phyloP scores from a whole-genome alignment of 2,888 invertebrate genomes.

The Cordilura impudica region DNA sequence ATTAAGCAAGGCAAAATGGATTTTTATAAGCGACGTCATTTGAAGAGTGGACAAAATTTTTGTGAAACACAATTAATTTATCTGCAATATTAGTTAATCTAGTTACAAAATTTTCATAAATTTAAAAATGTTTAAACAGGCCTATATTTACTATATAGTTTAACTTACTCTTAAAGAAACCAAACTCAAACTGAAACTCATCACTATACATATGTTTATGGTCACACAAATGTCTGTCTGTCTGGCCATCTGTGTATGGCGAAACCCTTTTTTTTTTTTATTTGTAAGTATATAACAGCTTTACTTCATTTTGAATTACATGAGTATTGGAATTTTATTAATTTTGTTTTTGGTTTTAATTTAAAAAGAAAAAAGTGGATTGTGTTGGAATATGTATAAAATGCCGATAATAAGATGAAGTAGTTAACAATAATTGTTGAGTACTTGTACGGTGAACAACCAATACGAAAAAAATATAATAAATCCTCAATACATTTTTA shows the following conservation, averaged over 20 bases:
- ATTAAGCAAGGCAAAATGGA: no score
- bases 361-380: conserved; percentile 41
- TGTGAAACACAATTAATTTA: no score
- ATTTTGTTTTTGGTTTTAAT: neutral
- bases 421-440: conserved; percentile 71
- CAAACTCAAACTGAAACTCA: neutral
- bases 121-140: no score
- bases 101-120: no score
- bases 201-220: neutral
- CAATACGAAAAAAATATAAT: conserved; percentile 8
- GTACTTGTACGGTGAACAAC: conserved; percentile 62
- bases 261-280: neutral
- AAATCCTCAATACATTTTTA: neutral
- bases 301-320: neutral
- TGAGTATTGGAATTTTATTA: neutral
- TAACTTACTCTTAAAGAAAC: neutral
- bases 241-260: no score
- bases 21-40: no score
- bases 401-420: conserved; percentile 63
- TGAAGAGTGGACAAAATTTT: no score
- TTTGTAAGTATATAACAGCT: neutral
- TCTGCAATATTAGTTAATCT: no score
- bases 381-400: conserved; percentile 64
- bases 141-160: no score
- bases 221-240: no score